Conservation (phyloP, 2,113 vertebrate species). For the Thamnaconus septentrionalis region DNA sequence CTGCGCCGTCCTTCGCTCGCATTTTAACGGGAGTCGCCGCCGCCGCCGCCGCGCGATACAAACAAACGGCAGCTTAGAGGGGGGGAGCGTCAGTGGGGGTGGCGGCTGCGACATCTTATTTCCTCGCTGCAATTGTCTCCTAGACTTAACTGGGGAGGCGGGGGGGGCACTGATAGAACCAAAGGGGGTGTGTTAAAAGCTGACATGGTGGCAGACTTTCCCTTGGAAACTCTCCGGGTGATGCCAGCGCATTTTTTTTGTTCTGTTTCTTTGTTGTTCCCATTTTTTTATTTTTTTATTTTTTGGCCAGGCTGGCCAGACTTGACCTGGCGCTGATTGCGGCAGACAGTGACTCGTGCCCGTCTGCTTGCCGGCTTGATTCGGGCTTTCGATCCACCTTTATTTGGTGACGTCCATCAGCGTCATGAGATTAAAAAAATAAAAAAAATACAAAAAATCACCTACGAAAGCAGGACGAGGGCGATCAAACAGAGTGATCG, state of each 20-base stretch:
- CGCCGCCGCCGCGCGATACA: conserved; percentile 48
- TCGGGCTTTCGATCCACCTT: conserved; percentile 51
- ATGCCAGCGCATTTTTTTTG: conserved; percentile 27
- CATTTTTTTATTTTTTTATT: no score
- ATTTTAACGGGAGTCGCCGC: conserved; percentile 42
- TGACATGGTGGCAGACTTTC: conserved; percentile 61
- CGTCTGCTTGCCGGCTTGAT: conserved; percentile 44
- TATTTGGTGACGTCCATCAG: conserved; percentile 59
- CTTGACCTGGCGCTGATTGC: conserved; percentile 54
- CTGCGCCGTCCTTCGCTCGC: conserved; percentile 56
- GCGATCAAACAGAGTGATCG: conserved; percentile 41
- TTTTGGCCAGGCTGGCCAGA: conserved; percentile 42
- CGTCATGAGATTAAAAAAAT: conserved; percentile 44
- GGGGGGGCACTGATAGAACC: conserved; percentile 44
- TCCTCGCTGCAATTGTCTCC: conserved; percentile 51
- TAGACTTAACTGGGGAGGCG: conserved; percentile 35
- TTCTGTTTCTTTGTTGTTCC: no score
- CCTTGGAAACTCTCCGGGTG: conserved; percentile 56
- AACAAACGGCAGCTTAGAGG: conserved; percentile 44
- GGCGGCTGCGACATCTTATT: background rate
- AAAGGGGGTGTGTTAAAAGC: conserved; percentile 42
- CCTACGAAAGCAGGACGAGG: conserved; percentile 19
- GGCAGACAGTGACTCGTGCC: background rate
- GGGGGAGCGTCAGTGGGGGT: background rate
- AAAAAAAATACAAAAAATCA: conserved; percentile 30